A percentile compares a stretch with the other conserved stretches of the same genome.
phyloP scores from a whole-genome alignment of 2,797 vertebrate species.

The Brachyalestes nurse region DNA sequence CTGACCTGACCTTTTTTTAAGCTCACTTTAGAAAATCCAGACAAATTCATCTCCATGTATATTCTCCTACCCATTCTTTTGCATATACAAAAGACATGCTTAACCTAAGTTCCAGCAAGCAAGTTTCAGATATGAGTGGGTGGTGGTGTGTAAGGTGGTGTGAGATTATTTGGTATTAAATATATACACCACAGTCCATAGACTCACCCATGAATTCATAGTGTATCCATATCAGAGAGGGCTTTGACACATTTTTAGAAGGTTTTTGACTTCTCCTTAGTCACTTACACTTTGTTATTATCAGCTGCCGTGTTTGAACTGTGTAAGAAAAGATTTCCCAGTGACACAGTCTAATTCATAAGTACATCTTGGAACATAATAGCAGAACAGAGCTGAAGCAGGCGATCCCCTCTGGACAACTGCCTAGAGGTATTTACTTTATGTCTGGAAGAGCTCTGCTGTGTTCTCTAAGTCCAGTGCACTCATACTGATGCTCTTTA shows the following conservation, averaged over 20 bases:
- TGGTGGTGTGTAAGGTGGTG: too few relatives aligned
- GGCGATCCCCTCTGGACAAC: slow-evolving; percentile 24
- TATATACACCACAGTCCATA: neutral
- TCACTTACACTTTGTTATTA: neutral
- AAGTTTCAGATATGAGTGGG: too few relatives aligned
- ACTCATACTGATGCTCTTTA: slow-evolving; percentile 76
- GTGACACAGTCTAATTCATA: neutral
- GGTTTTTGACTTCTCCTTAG: neutral
- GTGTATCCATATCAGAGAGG: neutral
- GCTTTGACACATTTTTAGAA: neutral
- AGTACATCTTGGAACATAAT: neutral
- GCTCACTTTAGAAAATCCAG: too few relatives aligned
- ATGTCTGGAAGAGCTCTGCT: slow-evolving; percentile 19
- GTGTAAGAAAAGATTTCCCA: neutral
- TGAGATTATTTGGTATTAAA: too few relatives aligned
- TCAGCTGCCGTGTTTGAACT: neutral
- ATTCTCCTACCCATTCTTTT: too few relatives aligned
- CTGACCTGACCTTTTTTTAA: neutral
- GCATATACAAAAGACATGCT: too few relatives aligned
- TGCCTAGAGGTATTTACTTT: slow-evolving; percentile 46
- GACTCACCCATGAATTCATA: neutral
- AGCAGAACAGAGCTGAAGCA: slow-evolving; percentile 20
- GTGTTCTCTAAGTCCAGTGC: slow-evolving; percentile 48
- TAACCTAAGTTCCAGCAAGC: neutral
- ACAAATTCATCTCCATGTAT: too few relatives aligned